These are phyloP conservation scores for Habropoda laboriosa DNA, from an alignment of 1,140 invertebrate genomes.

Conservation along the genomic window DNA sequence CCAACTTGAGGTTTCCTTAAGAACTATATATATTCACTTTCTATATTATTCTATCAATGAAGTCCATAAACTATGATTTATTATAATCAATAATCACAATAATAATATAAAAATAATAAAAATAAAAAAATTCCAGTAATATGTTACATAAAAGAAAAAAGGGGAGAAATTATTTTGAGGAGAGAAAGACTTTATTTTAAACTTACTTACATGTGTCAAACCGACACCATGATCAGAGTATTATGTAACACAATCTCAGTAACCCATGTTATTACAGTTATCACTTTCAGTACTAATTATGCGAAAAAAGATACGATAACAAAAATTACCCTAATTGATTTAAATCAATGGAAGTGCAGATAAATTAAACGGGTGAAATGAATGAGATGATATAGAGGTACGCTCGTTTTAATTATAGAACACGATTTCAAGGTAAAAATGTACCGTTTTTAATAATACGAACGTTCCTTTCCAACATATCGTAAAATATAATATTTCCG, in stretches of 20 bases:
- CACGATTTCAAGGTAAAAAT: background rate
- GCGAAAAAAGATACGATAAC: background rate
- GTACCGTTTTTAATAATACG: background rate
- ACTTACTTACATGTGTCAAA: slow-evolving; percentile 25
- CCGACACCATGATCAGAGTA: slow-evolving; percentile 6
- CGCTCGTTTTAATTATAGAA: background rate
- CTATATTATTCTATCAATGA: background rate
- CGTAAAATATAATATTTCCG: background rate
- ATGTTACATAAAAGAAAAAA: slow-evolving; percentile 14
- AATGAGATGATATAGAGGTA: background rate
- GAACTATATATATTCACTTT: too few species aligned
- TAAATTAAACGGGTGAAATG: background rate
- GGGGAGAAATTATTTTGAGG: slow-evolving; percentile 24
- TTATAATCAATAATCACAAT: background rate
- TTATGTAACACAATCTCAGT: slow-evolving; percentile 60
- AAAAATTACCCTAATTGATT: background rate
- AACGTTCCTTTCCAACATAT: background rate
- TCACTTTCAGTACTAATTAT: slow-evolving; percentile 41
- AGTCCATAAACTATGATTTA: background rate
- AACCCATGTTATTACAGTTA: slow-evolving; percentile 59
- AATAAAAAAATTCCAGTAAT: background rate
- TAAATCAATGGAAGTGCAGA: background rate
- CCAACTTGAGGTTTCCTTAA: background rate
- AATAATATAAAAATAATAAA: background rate
- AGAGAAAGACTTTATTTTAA: slow-evolving; percentile 33